Base-by-base conservation (phyloP, 2,113 vertebrate genomes). In the Anhinga rufa region DNA sequence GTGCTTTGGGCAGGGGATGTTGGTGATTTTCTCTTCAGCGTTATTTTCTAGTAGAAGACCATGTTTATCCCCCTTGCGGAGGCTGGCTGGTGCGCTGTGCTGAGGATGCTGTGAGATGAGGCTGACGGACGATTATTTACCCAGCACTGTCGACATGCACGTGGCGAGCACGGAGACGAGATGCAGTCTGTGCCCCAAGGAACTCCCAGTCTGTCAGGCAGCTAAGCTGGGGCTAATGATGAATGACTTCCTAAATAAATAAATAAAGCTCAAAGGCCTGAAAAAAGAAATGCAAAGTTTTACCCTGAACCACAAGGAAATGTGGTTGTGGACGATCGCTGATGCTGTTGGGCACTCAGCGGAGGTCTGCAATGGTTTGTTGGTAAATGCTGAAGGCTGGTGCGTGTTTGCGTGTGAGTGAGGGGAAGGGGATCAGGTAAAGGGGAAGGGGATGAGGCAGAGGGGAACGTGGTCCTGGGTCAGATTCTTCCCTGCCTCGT, bases 211-310 rank as follows among this genome's bases (percentile, higher is more conserved):
- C 91, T 81, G 94, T 68, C 95, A 92, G 94, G 81, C 94, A 79
- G 94, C 94, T 68, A 2, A 75, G 89, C 77, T 52, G 95, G 89
- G 83, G 65, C 93, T 96, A 87, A 95, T 89, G 93, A 95, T 93
- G 94, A 95, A 84, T 95, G 91, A 82, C 95, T 97, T 54, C 87
- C 70, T 75, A 94, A 95, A 94, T 89, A 96, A 96, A 97, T 80
- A 91, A 96, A 92, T 80, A 92, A 91, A 82, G 84, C 90, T 91
- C 7, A 0, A 31, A 91, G 90, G 92, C 72, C 86, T 75, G 86
- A 46, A 69, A 26, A 58, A 17, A 66, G 83, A 60, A 93, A 65
- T 2, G 19, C 60, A 46, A 10, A 81, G 80, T 3, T 17, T 87
- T 93, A 24, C 52, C 82, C 80, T 69, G 81, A 55, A 34, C 46